Percentiles rank a stretch among this genome's conserved stretches.
These are phyloP conservation scores for Bombus turneri DNA, from an alignment of 1,140 invertebrate genomes.

Conservation along the genomic window DNA sequence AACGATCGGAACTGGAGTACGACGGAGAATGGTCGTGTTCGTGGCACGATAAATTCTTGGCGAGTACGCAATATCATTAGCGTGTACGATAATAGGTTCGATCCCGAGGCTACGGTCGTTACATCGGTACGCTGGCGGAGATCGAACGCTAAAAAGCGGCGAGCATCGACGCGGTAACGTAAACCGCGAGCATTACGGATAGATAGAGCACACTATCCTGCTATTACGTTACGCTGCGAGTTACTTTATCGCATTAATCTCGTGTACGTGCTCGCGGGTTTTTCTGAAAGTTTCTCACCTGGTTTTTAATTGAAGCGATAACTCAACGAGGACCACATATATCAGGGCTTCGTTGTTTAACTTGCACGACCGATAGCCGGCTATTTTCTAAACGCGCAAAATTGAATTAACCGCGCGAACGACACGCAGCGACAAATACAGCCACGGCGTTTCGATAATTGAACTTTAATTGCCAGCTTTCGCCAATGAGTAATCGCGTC, in stretches of 20 bases:
- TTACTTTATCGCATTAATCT: conserved; percentile 51
- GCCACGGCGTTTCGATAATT: conserved; percentile 26
- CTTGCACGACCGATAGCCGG: conserved; percentile 31
- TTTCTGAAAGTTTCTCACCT: conserved; percentile 36
- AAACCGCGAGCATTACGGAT: conserved; percentile 6
- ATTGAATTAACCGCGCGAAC: conserved; percentile 28
- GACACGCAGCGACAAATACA: conserved; percentile 2
- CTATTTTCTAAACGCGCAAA: conserved; percentile 36
- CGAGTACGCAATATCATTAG: conserved; percentile 27
- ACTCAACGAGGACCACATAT: conserved; percentile 11
- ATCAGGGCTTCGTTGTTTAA: conserved; percentile 17
- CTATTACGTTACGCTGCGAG: conserved; percentile 38
- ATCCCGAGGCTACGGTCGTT: conserved; percentile 24
- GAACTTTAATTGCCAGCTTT: conserved; percentile 40
- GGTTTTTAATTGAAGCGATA: conserved; percentile 43
- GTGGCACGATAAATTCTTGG: conserved; percentile 16
- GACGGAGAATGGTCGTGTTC: background rate
- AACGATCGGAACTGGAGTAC: background rate
- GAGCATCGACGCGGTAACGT: conserved; percentile 9
- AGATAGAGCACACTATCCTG: conserved; percentile 16
- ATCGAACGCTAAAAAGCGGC: conserved; percentile 34
- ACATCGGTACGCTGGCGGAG: background rate
- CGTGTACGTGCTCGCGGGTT: conserved; percentile 28
- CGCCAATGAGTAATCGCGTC: background rate
- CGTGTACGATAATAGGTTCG: conserved; percentile 21